Base-by-base conservation (phyloP, 1,140 invertebrate species). In the Procambarus virginalis region DNA sequence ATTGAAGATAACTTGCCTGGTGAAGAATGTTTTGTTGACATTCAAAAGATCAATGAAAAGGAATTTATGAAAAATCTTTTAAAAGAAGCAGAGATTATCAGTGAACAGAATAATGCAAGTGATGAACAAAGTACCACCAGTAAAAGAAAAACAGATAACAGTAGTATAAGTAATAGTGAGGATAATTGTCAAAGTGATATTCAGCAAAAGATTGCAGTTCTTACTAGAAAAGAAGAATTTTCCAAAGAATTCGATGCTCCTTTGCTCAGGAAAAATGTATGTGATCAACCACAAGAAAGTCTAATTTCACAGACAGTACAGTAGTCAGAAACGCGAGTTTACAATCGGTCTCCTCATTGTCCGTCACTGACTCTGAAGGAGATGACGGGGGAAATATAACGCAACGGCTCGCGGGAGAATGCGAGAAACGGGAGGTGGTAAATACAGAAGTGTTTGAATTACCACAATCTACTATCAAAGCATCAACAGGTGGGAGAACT, bases 271-370 rank as follows among this genome's bases (percentile, higher is more conserved):
- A 73, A 73, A 73, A 5, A 73, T 34, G n/a, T 73, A 6, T 20
- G 6, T n/a, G 22, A n/a, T 34, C 22, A 34, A 34, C 22, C 68
- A 22, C 68, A 73, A 34, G 22, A 73, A 34, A 73, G 10, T 73
- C 68, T 8, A 73, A 2, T 73, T 14, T 6, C 4, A 68, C 14
- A 17, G 22, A 34, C 10, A 20, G 17, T 68, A 17, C 12, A 68
- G 64, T 68, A 0, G 10, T 17, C 17, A 12, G 20, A 68, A 17
- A 17, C 17, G 1, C 20, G 5, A 34, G 20, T 34, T 20, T 10
- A 73, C n/a, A 73, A 5, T 55, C 51, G 5, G 79, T 81, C 51
- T 81, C 79, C 51, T 58, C 79, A 81, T 81, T 58, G 79, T 81
- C 79, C 22, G 22, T 34, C 49, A 58, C 55, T 51, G 79, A 81